A percentile compares a stretch with the other conserved stretches of the same genome.
These are phyloP conservation scores for Antigone vipio DNA, from an alignment of 2,113 vertebrate genomes.

Conservation along the genomic window DNA sequence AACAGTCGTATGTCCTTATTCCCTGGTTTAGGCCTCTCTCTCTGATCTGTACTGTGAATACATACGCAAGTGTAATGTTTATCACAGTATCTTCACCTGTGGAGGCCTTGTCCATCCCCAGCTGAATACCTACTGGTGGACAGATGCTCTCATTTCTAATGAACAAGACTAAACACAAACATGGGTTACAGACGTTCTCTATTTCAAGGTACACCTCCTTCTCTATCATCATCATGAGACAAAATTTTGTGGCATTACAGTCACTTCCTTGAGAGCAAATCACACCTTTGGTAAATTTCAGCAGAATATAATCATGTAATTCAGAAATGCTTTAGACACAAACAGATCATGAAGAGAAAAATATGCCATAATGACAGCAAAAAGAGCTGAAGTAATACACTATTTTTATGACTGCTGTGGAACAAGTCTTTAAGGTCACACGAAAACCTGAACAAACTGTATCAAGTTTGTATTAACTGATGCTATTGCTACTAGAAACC, in stretches of 20 bases:
- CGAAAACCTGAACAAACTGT: background rate
- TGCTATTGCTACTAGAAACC: background rate
- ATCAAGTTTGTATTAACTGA: background rate
- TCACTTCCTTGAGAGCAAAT: background rate
- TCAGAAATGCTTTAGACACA: background rate
- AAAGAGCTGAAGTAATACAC: background rate
- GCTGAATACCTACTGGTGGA: background rate
- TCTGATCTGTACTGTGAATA: background rate
- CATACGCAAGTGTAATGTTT: background rate
- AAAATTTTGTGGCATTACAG: background rate
- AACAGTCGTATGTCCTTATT: background rate
- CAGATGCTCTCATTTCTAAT: background rate
- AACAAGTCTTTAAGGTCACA: background rate
- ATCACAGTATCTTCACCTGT: background rate
- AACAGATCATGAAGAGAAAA: background rate
- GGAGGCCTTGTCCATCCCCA: background rate
- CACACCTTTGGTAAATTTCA: rapidly evolving
- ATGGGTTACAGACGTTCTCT: background rate
- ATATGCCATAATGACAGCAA: background rate
- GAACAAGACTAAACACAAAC: background rate
- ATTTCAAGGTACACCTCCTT: background rate
- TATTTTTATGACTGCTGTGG: background rate
- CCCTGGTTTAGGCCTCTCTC: background rate
- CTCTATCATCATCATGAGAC: background rate
- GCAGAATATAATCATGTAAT: background rate